Evolutionary conservation across 2,113 vertebrate genomes (phyloP), one percentile per base, ranked within the genome.

Genomic region (Bambusicola thoracicus): DNA sequence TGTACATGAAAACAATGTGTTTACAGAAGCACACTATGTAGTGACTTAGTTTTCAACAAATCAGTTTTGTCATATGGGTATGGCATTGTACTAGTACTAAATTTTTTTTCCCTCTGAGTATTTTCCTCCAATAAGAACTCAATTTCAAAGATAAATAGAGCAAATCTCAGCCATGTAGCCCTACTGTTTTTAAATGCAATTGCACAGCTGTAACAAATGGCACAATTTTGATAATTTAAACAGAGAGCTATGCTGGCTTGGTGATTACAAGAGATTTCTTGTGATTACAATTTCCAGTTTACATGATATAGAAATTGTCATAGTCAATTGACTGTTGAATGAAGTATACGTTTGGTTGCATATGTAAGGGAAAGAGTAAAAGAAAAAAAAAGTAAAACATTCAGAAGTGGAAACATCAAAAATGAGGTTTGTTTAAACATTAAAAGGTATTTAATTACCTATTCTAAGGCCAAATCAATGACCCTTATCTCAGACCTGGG

Each of bases 101-200:
- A 0, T 51, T 53, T 80, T 53, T 80, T 73, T 63, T 29, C 30
- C 11, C 25, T 62, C 21, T 65, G 58, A 21, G 2, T 76, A 34
- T 16, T 36, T 69, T 66, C 14, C 32, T 68, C 22, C 29, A 81
- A 20, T 8, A 72, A 18, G 70, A 89, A 38, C 32, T 67, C 41
- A 27, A 59, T 94, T 93, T 66, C 61, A 91, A 89, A 82, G 46
- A 81, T 18, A 78, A 58, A 56, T 36, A 73, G 72, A 87, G n/a
- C 15, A 87, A 76, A 82, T 36, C 12, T 66, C 34, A 91, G 32
- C 34, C 46, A 14, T 30, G 2, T 36, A 61, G 67, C 20, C 41
- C 53, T 81, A 29, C 36, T 82, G 43, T 17, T 20, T 90, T 84
- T 84, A 74, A 58, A 70, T 53, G 36, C 32, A 78, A 65, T 62